Percentiles rank a stretch among this genome's conserved stretches.
Evolutionary conservation across 2,888 invertebrate genomes (phyloP).

Genomic region (Oasisia sp.): DNA sequence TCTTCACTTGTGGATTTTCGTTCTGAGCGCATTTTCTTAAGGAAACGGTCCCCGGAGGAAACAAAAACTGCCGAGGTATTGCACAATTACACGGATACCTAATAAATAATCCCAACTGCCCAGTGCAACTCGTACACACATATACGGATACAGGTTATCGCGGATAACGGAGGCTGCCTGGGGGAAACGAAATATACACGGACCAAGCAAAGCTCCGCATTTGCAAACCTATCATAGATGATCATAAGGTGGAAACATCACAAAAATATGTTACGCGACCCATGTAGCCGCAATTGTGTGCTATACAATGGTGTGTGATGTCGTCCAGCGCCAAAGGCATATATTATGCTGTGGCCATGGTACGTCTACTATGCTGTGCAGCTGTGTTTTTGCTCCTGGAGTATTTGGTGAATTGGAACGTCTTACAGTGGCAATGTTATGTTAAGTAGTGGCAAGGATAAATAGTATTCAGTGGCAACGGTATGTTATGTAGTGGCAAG

Average conservation of each 20-base stretch:
- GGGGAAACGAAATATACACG: not conserved
- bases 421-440: not conserved
- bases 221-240: not conserved
- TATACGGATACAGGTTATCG: not conserved
- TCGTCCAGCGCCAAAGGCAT: too few species aligned
- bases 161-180: not conserved
- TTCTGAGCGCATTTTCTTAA: too few species aligned
- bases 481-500: too few species aligned
- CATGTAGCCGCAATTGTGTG: too few species aligned
- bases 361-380: not conserved
- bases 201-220: not conserved
- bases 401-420: not conserved
- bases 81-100: not conserved
- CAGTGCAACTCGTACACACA: not conserved
- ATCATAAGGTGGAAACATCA: not conserved
- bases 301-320: too few species aligned
- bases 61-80: not conserved
- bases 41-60: not conserved
- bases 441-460: not conserved
- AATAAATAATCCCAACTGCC: not conserved
- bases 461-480: too few species aligned
- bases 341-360: too few species aligned
- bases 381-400: too few species aligned
- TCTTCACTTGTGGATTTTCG: too few species aligned
- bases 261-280: not conserved